phyloP scores from a whole-genome alignment of 2,888 invertebrate genomes.

The Pollenia labialis region DNA sequence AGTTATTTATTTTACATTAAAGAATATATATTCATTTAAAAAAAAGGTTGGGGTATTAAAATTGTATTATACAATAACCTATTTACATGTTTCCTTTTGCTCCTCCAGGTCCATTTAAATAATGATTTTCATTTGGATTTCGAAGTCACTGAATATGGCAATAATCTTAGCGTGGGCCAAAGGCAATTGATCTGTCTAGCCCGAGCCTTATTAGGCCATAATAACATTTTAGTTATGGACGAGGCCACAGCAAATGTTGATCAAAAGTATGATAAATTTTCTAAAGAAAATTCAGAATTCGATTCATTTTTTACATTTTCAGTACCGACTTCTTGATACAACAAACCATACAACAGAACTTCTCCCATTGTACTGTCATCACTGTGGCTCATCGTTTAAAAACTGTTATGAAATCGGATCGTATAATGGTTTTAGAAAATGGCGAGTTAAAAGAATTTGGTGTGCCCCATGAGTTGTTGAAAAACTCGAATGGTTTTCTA shows the following conservation, averaged over 20 bases:
- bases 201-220: constrained; percentile 87
- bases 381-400: constrained; percentile 96
- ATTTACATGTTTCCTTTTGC: neutral
- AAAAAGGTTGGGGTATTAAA: too few species aligned
- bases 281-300: neutral
- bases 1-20: too few species aligned
- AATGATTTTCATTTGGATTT: constrained; percentile 85
- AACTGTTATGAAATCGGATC: constrained; percentile 96
- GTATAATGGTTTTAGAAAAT: constrained; percentile 93
- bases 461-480: constrained; percentile 88
- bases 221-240: constrained; percentile 87
- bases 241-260: constrained; percentile 90
- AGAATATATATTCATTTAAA: too few species aligned
- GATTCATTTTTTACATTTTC: neutral
- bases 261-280: constrained; percentile 84
- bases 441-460: constrained; percentile 91
- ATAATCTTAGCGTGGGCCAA: constrained; percentile 88
- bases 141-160: constrained; percentile 85
- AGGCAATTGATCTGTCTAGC: constrained; percentile 89
- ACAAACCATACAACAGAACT: constrained; percentile 91
- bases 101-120: constrained; percentile 85
- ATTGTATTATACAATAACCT: neutral
- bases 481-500: constrained; percentile 86
- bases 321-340: constrained; percentile 93
- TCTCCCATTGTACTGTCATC: constrained; percentile 92